phyloP scores from a whole-genome alignment of 37 sponge, comb jelly and placozoan species.

The Trichoplax adhaerens region DNA sequence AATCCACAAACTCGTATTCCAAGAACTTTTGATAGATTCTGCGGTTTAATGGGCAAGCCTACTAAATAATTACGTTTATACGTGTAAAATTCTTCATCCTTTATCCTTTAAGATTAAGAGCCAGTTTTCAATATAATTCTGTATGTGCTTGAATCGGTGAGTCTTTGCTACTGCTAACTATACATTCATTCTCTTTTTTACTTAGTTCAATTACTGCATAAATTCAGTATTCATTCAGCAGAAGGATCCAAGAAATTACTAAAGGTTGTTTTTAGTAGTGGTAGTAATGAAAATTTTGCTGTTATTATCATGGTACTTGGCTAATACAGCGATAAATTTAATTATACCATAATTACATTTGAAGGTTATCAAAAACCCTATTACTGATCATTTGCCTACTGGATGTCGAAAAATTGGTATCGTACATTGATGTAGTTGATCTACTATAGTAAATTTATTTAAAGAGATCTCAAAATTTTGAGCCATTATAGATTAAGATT shows the following conservation, averaged over 20 bases:
- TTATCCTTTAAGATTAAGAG: not conserved
- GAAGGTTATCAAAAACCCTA: conserved; percentile 93
- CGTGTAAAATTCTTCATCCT: not conserved
- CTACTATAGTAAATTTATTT: not conserved
- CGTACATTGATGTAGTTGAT: not conserved
- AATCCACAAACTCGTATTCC: conserved; percentile 86
- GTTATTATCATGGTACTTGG: too few species aligned
- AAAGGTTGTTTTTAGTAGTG: conserved; percentile 28
- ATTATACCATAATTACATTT: not conserved
- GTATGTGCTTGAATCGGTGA: not conserved
- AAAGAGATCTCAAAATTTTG: not conserved
- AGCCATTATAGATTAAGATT: not conserved
- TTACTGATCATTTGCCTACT: conserved; percentile 80
- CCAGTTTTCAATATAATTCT: not conserved
- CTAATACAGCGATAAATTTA: too few species aligned
- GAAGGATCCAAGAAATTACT: conserved; percentile 93
- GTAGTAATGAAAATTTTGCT: too few species aligned
- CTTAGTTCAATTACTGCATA: conserved; percentile 89
- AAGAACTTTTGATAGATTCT: conserved; percentile 91
- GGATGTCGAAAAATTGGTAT: conserved; percentile 49
- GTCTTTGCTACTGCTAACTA: too few species aligned
- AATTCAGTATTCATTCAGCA: conserved; percentile 82
- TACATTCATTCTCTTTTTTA: not conserved
- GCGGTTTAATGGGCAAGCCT: conserved; percentile 84
- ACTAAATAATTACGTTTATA: not conserved